Evolutionary conservation across 2,888 invertebrate genomes (phyloP).

Genomic region (Protonemura montana): DNA sequence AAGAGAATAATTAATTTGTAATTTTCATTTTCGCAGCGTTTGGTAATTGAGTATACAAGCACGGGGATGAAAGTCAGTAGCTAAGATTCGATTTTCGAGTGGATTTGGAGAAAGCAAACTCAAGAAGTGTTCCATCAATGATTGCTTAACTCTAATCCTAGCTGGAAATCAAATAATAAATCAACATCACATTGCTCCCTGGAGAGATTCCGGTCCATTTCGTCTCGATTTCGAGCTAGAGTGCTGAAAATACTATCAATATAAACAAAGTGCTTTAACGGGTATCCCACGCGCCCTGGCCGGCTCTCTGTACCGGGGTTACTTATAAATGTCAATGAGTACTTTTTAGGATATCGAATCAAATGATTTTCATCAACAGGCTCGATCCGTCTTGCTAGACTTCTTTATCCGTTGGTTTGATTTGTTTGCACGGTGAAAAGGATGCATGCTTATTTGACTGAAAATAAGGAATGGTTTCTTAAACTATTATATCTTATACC

Average conservation of each 20-base stretch:
- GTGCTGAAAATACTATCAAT: slow-evolving; percentile 7
- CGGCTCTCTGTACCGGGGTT: neutral
- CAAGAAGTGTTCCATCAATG: neutral
- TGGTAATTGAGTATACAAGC: neutral
- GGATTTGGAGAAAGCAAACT: neutral
- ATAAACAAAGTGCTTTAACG: neutral
- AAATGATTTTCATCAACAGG: neutral
- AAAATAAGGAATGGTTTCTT: neutral
- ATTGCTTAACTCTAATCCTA: neutral
- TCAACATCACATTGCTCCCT: neutral
- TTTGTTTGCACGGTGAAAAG: neutral
- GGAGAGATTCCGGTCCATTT: neutral
- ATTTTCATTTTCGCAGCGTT: neutral
- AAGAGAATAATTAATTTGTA: neutral
- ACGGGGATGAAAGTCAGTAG: neutral
- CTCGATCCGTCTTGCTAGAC: neutral
- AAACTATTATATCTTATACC: too few species aligned
- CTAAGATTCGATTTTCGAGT: neutral
- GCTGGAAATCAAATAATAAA: neutral
- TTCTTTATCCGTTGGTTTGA: neutral
- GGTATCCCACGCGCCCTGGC: neutral
- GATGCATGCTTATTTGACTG: neutral
- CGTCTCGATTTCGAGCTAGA: neutral
- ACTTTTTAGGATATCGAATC: neutral
- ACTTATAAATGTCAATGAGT: neutral